Evolutionary conservation across 37 sponge, comb jelly and placozoan species (phyloP).

Genomic region (Axinella damicornis): DNA sequence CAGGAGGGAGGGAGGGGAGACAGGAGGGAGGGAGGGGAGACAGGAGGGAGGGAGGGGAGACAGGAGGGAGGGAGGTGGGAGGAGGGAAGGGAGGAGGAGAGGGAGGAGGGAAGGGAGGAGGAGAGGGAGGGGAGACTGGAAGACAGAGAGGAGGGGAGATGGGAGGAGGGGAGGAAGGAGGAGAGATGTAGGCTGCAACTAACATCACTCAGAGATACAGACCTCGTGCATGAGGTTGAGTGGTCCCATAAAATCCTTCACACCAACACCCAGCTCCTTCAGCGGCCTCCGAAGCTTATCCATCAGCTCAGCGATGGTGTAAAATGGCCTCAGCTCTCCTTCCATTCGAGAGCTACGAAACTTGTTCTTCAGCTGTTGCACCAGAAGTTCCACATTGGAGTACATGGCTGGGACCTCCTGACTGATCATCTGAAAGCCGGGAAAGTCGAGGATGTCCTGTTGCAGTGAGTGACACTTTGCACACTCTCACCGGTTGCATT

Average conservation of each 20-base stretch:
- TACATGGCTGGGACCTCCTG: conserved; percentile 48
- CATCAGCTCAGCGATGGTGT: conserved; percentile 29
- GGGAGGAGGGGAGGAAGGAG: no score
- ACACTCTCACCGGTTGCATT: conserved; percentile 29
- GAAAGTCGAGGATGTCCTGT: not conserved
- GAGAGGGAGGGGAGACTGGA: no score
- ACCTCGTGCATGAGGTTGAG: conserved; percentile 72
- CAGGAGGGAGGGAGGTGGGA: no score
- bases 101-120: no score
- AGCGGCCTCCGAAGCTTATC: conserved; percentile 20
- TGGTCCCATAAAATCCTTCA: conserved; percentile 31
- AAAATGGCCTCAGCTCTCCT: conserved; percentile 44
- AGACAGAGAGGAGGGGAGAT: no score
- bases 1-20: not conserved
- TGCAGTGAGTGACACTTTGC: no score
- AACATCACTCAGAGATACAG: not conserved
- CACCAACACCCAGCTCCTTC: conserved; percentile 8
- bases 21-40: not conserved
- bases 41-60: not conserved
- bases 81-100: no score
- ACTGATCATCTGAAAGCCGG: conserved; percentile 23
- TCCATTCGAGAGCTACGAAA: not conserved
- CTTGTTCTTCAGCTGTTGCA: conserved; percentile 29
- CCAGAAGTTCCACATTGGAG: conserved; percentile 22
- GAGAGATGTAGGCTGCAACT: no score